A percentile compares a stretch with the other conserved stretches of the same genome.
Evolutionary conservation across 2,888 invertebrate genomes (phyloP).

Genomic region (Oscheius onirici): DNA sequence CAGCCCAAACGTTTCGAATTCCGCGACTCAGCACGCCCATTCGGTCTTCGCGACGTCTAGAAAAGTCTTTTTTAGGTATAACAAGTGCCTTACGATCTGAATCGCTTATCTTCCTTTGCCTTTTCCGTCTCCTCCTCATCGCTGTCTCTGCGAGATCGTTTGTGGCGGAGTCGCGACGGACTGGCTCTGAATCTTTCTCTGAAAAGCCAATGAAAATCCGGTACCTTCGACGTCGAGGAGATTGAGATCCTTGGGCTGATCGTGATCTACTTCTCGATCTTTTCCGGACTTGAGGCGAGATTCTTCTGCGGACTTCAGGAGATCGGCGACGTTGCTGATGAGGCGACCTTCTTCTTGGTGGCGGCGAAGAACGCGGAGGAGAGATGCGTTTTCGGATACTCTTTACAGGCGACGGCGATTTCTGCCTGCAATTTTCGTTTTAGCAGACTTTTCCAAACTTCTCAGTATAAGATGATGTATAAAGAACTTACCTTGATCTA

Average conservation of each 20-base stretch:
- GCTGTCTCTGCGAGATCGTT: slow-evolving; percentile 9
- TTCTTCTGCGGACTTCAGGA: no score
- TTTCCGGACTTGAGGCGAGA: no score
- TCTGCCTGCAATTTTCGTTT: background rate
- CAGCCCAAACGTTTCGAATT: slow-evolving; percentile 44
- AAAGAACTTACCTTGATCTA: background rate
- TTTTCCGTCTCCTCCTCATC: slow-evolving; percentile 21
- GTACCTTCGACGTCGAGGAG: background rate
- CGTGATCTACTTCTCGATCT: no score
- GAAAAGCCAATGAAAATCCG: background rate
- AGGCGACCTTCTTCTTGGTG: no score
- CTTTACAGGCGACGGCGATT: background rate
- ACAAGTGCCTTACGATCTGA: background rate
- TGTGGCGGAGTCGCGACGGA: background rate
- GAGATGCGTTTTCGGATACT: no score
- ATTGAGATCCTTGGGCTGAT: background rate
- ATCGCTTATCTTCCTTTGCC: slow-evolving; percentile 18
- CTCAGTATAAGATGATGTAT: background rate
- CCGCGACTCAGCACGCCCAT: slow-evolving; percentile 43
- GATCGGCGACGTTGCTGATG: background rate
- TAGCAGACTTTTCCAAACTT: background rate
- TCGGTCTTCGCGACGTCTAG: slow-evolving; percentile 48
- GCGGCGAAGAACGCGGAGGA: no score
- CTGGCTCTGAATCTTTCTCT: slow-evolving; percentile 8
- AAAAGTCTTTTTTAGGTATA: slow-evolving; percentile 11